phyloP scores from a whole-genome alignment of 2,113 vertebrate genomes.

The Cavia porcellus region DNA sequence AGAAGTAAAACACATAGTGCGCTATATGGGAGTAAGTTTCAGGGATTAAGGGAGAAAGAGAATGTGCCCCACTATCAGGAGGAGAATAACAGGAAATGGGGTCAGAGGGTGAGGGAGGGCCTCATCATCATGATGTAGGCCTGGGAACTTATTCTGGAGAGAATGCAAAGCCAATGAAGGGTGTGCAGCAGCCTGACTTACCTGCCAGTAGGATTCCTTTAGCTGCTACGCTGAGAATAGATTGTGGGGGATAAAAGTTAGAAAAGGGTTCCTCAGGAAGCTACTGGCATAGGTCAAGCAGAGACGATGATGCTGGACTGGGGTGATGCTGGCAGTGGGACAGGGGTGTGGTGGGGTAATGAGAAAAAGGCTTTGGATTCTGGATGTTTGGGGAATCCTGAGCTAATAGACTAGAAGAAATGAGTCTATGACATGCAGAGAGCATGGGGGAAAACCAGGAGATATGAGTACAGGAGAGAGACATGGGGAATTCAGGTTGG shows the following conservation, averaged over 20 bases:
- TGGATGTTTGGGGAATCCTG: background rate
- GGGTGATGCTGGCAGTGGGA: background rate
- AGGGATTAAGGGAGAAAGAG: background rate
- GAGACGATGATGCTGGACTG: background rate
- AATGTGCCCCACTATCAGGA: background rate
- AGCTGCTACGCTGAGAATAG: conserved; percentile 22
- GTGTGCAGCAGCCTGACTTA: background rate
- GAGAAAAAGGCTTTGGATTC: conserved; percentile 24
- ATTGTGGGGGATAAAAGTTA: background rate
- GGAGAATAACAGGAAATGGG: background rate
- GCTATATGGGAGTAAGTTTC: background rate
- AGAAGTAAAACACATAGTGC: background rate
- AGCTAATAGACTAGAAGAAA: background rate
- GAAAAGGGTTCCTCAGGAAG: background rate
- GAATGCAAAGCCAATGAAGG: background rate
- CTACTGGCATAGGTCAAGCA: background rate
- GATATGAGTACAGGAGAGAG: background rate
- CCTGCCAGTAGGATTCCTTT: background rate
- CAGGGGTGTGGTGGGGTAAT: background rate
- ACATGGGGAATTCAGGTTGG: background rate
- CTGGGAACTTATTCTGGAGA: background rate
- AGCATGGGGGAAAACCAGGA: background rate
- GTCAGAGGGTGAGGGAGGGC: background rate
- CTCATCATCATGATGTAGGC: background rate
- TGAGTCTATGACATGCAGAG: background rate